Evolutionary conservation across 1,140 invertebrate genomes (phyloP).

Genomic region (Trichonephila clavata): DNA sequence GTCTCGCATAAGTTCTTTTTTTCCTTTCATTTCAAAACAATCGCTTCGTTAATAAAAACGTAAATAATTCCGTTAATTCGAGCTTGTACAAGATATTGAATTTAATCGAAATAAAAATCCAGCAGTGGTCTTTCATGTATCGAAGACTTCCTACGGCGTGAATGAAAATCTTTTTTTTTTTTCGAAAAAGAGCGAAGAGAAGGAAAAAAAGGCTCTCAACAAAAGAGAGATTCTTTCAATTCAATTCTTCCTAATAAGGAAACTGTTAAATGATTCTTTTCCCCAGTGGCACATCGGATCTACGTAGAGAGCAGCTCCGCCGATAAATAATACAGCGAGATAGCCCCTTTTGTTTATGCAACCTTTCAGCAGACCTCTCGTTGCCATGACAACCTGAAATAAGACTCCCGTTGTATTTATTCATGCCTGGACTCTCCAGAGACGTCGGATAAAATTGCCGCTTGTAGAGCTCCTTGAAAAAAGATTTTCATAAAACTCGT

Average conservation of each 20-base stretch:
- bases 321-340: constrained; percentile 17
- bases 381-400: not conserved
- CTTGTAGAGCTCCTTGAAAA: not conserved
- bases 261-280: constrained; percentile 7
- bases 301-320: not conserved
- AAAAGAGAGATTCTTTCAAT: not conserved
- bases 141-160: no score
- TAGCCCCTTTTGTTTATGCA: constrained; percentile 20
- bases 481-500: not conserved
- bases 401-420: constrained; percentile 11
- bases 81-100: no score
- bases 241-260: not conserved
- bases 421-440: not conserved
- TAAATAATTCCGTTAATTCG: no score
- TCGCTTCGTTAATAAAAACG: no score
- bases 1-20: no score
- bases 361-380: not conserved
- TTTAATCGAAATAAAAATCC: no score
- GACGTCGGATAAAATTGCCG: constrained; percentile 8
- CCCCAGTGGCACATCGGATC: not conserved
- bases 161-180: no score
- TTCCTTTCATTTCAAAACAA: no score
- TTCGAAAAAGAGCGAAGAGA: not conserved
- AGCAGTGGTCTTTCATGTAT: no score
- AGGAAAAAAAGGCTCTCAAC: not conserved